A percentile compares a stretch with the other conserved stretches of the same genome.
Evolutionary conservation across 1,140 invertebrate genomes (phyloP).

Genomic region (Musca domestica): DNA sequence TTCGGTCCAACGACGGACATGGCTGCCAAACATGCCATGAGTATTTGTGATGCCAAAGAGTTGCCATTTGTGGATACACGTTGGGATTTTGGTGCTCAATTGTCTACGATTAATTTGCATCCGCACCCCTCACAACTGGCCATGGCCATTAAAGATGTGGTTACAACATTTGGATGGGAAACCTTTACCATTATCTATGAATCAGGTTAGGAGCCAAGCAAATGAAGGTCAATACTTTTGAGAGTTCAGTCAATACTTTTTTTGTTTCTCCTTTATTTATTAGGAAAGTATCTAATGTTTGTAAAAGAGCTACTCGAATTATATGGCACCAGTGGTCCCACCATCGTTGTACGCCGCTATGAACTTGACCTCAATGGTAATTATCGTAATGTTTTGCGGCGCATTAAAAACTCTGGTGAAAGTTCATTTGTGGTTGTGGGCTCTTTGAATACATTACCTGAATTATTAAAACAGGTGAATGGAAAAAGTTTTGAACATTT

Average conservation of each 20-base stretch:
- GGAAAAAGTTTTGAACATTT: not conserved
- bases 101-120: constrained; percentile 77
- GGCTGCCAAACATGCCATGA: constrained; percentile 74
- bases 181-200: constrained; percentile 87
- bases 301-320: constrained; percentile 74
- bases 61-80: constrained; percentile 81
- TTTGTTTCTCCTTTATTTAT: not conserved
- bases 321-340: constrained; percentile 59
- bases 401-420: constrained; percentile 64
- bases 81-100: constrained; percentile 62
- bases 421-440: constrained; percentile 78
- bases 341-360: constrained; percentile 62
- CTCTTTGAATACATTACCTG: constrained; percentile 62
- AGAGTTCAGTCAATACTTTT: not conserved
- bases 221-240: not conserved
- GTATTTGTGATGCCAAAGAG: constrained; percentile 83
- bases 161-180: constrained; percentile 77
- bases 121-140: constrained; percentile 73
- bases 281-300: constrained; percentile 62
- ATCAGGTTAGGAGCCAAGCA: constrained; percentile 40
- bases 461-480: constrained; percentile 62
- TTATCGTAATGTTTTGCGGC: constrained; percentile 60
- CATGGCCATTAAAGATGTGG: constrained; percentile 70
- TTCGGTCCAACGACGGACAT: constrained; percentile 74
- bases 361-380: constrained; percentile 56